These are phyloP conservation scores for Drepanosiphum platanoidis DNA, from an alignment of 2,888 invertebrate species.

Conservation along the genomic window DNA sequence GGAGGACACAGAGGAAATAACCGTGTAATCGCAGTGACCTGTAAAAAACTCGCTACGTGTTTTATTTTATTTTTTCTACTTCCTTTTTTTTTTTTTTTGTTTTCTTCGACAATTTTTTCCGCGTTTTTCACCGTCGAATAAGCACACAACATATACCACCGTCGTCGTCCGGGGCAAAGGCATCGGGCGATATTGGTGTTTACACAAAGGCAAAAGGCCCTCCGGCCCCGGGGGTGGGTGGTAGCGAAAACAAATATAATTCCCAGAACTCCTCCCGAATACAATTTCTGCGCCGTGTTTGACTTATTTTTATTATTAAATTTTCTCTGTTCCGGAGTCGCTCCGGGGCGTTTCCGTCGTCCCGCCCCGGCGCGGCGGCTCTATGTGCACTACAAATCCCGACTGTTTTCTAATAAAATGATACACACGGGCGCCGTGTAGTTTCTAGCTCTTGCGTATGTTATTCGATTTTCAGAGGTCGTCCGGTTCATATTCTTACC, in stretches of 20 bases:
- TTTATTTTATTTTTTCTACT: conserved; percentile 1
- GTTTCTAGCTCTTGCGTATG: conserved; percentile 24
- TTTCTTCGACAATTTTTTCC: conserved; percentile 55
- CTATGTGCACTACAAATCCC: conserved; percentile 46
- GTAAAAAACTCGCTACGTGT: conserved; percentile 51
- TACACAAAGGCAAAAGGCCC: conserved; percentile 57
- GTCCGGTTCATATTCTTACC: conserved; percentile 25
- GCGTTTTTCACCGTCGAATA: conserved; percentile 56
- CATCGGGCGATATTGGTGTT: conserved; percentile 53
- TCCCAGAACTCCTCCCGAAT: conserved; percentile 47
- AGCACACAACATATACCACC: conserved; percentile 29
- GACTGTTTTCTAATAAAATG: conserved; percentile 54
- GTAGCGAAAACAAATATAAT: conserved; percentile 56
- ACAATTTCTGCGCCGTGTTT: conserved; percentile 52
- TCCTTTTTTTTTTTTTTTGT: conserved; percentile 18
- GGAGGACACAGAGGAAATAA: conserved; percentile 5
- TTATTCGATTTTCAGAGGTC: conserved; percentile 53
- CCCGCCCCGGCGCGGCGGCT: conserved; percentile 26
- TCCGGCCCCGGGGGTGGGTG: background rate
- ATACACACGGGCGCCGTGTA: conserved; percentile 38
- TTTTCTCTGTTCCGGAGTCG: conserved; percentile 50
- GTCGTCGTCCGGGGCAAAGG: conserved; percentile 9
- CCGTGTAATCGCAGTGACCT: conserved; percentile 56
- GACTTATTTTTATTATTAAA: conserved; percentile 62
- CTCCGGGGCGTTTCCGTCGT: conserved; percentile 38